Percentiles rank a stretch among this genome's conserved stretches.
These are phyloP conservation scores for Oryzias sinensis DNA, from an alignment of 2,797 vertebrate genomes.

Conservation along the genomic window DNA sequence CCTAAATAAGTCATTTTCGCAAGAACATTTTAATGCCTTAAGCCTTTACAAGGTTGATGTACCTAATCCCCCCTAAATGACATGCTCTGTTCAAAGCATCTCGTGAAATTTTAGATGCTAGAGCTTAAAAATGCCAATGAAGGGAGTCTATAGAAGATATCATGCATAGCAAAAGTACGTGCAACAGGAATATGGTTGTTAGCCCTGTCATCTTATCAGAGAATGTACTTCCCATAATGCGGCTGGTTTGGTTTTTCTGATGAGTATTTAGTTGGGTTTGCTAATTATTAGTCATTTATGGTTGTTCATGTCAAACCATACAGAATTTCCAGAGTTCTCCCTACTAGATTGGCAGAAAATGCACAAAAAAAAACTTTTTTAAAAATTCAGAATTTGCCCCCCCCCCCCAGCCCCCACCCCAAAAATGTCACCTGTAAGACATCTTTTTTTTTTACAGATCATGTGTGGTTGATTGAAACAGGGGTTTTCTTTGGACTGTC, in stretches of 20 bases:
- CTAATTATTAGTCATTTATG: no score
- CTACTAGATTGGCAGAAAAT: slow-evolving; percentile 1
- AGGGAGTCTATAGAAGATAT: neutral
- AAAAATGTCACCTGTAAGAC: slow-evolving; percentile 47
- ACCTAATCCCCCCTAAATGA: slow-evolving; percentile 24
- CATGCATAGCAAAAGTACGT: neutral
- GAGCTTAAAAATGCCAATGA: neutral
- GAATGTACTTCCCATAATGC: no score
- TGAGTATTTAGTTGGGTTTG: no score
- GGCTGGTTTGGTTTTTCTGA: no score
- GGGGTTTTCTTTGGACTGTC: slow-evolving; percentile 69
- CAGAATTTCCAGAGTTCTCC: neutral
- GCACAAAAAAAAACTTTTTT: slow-evolving; percentile 2
- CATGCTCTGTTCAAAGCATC: slow-evolving; percentile 2
- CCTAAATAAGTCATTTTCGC: slow-evolving; percentile 14
- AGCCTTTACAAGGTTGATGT: slow-evolving; percentile 13
- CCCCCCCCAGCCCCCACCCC: no score
- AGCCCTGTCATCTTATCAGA: no score
- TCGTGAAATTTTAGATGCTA: slow-evolving; percentile 21
- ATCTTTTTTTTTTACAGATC: slow-evolving; percentile 64
- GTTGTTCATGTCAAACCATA: neutral
- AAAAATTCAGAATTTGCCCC: neutral
- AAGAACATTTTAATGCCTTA: slow-evolving; percentile 21
- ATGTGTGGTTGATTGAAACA: slow-evolving; percentile 72
- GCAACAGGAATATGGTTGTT: no score